Evolutionary conservation across 2,113 vertebrate species (phyloP).

Genomic region (Clarias macrocephalus): DNA sequence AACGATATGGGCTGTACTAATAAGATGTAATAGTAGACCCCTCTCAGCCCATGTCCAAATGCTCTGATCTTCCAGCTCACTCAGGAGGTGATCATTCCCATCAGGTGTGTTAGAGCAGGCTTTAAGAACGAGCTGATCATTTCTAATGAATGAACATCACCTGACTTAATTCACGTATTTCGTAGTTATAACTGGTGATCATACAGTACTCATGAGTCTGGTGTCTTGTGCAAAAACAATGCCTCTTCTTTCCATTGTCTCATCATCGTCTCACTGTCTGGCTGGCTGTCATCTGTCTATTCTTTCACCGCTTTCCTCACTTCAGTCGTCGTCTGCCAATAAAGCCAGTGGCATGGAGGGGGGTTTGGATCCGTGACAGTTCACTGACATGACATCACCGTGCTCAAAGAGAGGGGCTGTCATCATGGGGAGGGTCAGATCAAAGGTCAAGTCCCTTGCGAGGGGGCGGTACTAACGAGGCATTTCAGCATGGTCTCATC

Average conservation of each 20-base stretch:
- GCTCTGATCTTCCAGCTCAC: not conserved
- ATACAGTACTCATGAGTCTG: not conserved
- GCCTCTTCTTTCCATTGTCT: conserved; percentile 25
- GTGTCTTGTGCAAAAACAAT: conserved; percentile 11
- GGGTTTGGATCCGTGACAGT: conserved; percentile 55
- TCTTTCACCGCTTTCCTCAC: conserved; percentile 31
- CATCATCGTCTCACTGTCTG: conserved; percentile 34
- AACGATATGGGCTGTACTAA: too few species aligned
- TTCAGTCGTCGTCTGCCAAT: conserved; percentile 51
- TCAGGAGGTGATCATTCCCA: not conserved
- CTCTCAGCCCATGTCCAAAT: not conserved
- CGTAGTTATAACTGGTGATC: not conserved
- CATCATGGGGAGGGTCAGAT: conserved; percentile 62
- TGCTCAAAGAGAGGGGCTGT: conserved; percentile 52
- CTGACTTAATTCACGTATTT: not conserved
- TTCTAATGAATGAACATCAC: not conserved
- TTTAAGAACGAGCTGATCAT: not conserved
- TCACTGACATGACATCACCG: conserved; percentile 68
- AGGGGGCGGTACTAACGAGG: conserved; percentile 60
- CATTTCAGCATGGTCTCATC: conserved; percentile 8
- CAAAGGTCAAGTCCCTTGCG: conserved; percentile 61
- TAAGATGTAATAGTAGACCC: conserved; percentile 1
- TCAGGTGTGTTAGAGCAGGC: conserved; percentile 30
- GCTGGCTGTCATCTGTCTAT: conserved; percentile 43
- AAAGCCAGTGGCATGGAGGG: conserved; percentile 55